Evolutionary conservation across 2,888 invertebrate species (phyloP).

Genomic region (Drosophila lacicola): DNA sequence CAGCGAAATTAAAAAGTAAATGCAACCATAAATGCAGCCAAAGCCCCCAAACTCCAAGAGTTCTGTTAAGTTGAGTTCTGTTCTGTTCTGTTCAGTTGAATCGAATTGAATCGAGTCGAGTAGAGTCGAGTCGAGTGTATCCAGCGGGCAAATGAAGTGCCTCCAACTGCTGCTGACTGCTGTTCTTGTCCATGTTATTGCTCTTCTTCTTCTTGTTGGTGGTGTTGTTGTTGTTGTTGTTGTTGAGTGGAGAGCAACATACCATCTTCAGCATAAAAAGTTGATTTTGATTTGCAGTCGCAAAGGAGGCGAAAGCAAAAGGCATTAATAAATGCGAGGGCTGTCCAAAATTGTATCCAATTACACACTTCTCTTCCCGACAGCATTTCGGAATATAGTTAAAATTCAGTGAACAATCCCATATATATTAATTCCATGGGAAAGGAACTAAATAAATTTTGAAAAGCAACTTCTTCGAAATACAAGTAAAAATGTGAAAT

Average conservation of each 20-base stretch:
- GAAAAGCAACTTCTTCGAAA: too few relatives aligned
- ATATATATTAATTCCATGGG: too few relatives aligned
- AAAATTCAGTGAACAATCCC: too few relatives aligned
- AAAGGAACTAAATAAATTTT: too few relatives aligned
- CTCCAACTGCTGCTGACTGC: conserved; percentile 55
- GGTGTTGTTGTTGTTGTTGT: conserved; percentile 10
- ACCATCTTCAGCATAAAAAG: conserved; percentile 56
- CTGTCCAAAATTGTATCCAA: conserved; percentile 16
- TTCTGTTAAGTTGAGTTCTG: conserved; percentile 38
- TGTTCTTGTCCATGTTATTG: conserved; percentile 16
- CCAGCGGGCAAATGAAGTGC: conserved; percentile 64
- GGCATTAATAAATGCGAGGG: conserved; percentile 51
- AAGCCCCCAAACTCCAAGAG: conserved; percentile 31
- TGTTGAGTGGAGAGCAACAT: conserved; percentile 26
- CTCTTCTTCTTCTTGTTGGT: not conserved
- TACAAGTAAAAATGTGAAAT: too few relatives aligned
- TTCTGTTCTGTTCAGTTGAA: conserved; percentile 6
- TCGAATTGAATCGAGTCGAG: conserved; percentile 11
- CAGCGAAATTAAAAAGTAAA: conserved; percentile 76
- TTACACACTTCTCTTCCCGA: not conserved
- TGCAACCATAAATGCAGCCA: conserved; percentile 75
- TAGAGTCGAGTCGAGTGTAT: conserved; percentile 36
- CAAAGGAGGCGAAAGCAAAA: conserved; percentile 25
- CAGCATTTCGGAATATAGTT: too few relatives aligned
- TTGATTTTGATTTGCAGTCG: conserved; percentile 69